phyloP scores from a whole-genome alignment of 2,797 vertebrate species.

The Amniataba percoides region DNA sequence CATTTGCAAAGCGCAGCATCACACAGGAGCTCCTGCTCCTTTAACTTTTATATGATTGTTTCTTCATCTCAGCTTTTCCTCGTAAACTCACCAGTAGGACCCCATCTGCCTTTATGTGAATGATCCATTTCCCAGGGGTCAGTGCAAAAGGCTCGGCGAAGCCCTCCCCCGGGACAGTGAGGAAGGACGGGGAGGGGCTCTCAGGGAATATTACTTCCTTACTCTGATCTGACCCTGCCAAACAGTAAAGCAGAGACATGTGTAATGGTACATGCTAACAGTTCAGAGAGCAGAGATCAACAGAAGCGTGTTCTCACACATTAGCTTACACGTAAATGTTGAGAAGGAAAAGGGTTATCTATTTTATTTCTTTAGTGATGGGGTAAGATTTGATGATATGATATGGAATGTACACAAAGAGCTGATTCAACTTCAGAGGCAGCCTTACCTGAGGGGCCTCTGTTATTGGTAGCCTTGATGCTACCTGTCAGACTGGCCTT shows the following conservation, averaged over 20 bases:
- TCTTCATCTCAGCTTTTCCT: background rate
- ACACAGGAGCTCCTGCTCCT: background rate
- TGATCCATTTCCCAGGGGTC: conserved; percentile 88
- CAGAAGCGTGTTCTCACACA: background rate
- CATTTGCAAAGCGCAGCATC: background rate
- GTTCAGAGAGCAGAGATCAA: background rate
- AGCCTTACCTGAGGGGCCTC: conserved; percentile 86
- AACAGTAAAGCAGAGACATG: conserved; percentile 23
- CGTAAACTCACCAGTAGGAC: conserved; percentile 91
- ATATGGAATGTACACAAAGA: conserved; percentile 10
- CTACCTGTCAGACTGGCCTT: conserved; percentile 81
- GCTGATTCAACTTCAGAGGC: conserved; percentile 40
- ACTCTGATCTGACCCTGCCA: conserved; percentile 87
- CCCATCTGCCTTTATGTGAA: conserved; percentile 89
- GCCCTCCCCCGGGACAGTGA: conserved; percentile 90
- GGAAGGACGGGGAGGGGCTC: conserved; percentile 89
- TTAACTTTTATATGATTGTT: background rate
- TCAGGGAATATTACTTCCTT: conserved; percentile 90
- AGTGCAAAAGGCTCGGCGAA: conserved; percentile 89
- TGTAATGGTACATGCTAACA: conserved; percentile 6
- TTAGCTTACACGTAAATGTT: background rate
- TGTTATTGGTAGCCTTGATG: conserved; percentile 84
- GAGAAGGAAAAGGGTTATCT: conserved; percentile 13
- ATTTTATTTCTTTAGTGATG: background rate
- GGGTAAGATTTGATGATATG: conserved; percentile 40